Base-by-base conservation (phyloP, 2,113 vertebrate genomes). In the Corapipo altera region DNA sequence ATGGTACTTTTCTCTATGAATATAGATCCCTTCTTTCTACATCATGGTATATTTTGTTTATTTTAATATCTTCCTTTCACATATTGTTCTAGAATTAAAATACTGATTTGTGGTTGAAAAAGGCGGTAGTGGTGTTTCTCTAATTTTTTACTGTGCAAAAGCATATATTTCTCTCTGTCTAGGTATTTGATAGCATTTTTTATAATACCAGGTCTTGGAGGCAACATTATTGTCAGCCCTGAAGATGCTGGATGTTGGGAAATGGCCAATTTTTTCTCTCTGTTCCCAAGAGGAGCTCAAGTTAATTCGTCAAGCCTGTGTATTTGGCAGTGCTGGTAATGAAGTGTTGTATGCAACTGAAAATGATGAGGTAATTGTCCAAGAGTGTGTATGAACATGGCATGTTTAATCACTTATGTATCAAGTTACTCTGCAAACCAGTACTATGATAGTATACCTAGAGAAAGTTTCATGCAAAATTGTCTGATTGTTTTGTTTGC, bases 251-350 rank as follows among this genome's bases (percentile, higher is more conserved):
- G 99, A 99, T 98, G 98, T 99, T 97, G 99, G 99, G 87, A 99
- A 99, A 97, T 99, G 99, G 99, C 99, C 99, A 9, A 98, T 99
- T 93, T 99, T 99, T 98, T 99, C 99, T 52, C 99, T 99, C 57
- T 98, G 99, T 93, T 98, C 99, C 85, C 99, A 98, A 71, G 99
- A 99, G 95, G 99, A 99, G n/a, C 97, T 99, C 48, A 98, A 98
- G 76, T 98, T 99, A 91, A 99, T 99, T 96, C 98, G 98, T 72
- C 99, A 99, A 93, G 99, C 99, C 65, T 99, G 99, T 97, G 99
- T 99, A 59, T 99, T 99, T 93, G 99, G 99, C 96, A 99, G 97
- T 32, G 98, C 99, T 90, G 99, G 99, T 69, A 99, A 99, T 64
- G 99, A 99, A 98, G 99, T 99, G 77, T 91, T 99, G 88, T 99